Conservation (phyloP, 2,888 invertebrate genomes). For the Drosophila pseudotalamancana region DNA sequence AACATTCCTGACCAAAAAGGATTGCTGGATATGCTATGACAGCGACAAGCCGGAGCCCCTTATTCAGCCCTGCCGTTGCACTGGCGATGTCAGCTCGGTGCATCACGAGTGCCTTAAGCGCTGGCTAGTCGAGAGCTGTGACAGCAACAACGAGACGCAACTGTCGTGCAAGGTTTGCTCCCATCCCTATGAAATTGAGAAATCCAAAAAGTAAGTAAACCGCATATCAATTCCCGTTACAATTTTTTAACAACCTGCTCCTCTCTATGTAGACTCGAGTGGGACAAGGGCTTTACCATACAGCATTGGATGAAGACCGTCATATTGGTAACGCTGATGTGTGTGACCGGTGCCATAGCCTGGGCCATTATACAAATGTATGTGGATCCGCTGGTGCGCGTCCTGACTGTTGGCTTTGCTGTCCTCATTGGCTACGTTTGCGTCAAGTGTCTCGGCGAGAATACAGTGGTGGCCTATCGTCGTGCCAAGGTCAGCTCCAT, state of each 20-base stretch:
- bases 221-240: background rate
- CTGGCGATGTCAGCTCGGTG: conserved; percentile 96
- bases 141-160: conserved; percentile 89
- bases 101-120: conserved; percentile 95
- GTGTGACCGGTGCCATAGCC: conserved; percentile 90
- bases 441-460: conserved; percentile 93
- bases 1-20: conserved; percentile 87
- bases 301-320: conserved; percentile 94
- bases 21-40: conserved; percentile 98
- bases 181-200: conserved; percentile 91
- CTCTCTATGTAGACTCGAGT: conserved; percentile 87
- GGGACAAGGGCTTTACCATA: conserved; percentile 93
- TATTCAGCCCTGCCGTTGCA: conserved; percentile 95
- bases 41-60: conserved; percentile 91
- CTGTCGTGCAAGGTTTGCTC: conserved; percentile 94
- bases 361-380: conserved; percentile 93
- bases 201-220: conserved; percentile 87
- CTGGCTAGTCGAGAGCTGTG: conserved; percentile 93
- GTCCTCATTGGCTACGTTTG: conserved; percentile 93
- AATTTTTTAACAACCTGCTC: background rate
- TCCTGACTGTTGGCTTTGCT: conserved; percentile 92
- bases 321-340: conserved; percentile 91
- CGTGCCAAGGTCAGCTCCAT: conserved; percentile 95
- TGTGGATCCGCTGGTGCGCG: conserved; percentile 90
- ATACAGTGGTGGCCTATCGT: conserved; percentile 95